Conservation (phyloP, 2,888 invertebrate genomes). For the Dryadula phaetusa region DNA sequence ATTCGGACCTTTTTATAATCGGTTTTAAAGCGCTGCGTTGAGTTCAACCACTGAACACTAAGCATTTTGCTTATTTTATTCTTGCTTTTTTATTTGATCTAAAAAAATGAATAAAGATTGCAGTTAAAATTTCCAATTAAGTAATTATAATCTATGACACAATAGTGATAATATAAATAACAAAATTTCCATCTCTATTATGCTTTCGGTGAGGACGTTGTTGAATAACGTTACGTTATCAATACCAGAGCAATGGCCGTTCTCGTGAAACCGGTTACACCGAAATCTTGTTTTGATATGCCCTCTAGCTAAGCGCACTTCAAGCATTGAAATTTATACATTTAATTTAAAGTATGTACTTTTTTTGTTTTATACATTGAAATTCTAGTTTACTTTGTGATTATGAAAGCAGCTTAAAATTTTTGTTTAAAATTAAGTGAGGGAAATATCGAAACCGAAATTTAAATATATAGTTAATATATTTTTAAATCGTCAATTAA, state of each 20-base stretch:
- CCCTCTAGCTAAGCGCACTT: constrained; percentile 11
- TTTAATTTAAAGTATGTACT: neutral
- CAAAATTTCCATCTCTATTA: neutral
- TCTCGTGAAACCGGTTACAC: constrained; percentile 44
- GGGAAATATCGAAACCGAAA: no score
- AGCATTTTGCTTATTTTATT: no score
- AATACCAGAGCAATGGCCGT: constrained; percentile 44
- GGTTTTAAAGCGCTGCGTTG: no score
- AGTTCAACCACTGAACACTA: no score
- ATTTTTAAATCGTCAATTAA: no score
- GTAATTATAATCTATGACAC: neutral
- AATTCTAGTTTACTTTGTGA: neutral
- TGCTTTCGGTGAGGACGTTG: constrained; percentile 20
- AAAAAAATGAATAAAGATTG: no score
- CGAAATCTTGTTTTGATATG: constrained; percentile 42
- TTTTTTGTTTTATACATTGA: neutral
- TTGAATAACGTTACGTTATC: constrained; percentile 37
- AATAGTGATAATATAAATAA: neutral
- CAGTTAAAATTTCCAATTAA: neutral
- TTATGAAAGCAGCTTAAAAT: neutral
- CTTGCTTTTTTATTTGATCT: no score
- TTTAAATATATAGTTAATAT: no score
- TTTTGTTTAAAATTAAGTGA: no score
- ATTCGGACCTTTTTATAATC: neutral
- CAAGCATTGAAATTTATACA: constrained; percentile 13